A percentile compares a stretch with the other conserved stretches of the same genome.
Evolutionary conservation across 2,113 vertebrate species (phyloP).

Genomic region (Mionectes macconnelli): DNA sequence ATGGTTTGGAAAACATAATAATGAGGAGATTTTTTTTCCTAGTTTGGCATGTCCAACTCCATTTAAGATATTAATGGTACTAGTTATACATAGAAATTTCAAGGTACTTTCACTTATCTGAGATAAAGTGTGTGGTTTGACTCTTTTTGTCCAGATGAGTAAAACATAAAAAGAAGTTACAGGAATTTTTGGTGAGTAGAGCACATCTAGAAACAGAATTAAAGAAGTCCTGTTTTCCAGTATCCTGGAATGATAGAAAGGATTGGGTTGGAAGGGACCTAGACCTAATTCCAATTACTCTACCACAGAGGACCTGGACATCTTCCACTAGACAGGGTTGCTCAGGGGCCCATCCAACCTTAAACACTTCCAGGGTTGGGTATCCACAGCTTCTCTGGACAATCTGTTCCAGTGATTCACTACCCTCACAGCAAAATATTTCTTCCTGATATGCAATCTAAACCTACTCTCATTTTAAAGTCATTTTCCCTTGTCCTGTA

Average conservation of each 20-base stretch:
- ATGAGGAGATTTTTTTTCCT: background rate
- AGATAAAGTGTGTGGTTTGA: background rate
- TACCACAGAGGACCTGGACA: background rate
- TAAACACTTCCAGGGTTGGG: background rate
- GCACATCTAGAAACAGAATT: background rate
- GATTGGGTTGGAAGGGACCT: background rate
- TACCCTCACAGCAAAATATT: background rate
- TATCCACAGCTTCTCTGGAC: background rate
- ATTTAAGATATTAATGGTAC: background rate
- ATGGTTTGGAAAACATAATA: background rate
- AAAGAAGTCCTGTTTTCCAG: background rate
- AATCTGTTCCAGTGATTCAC: background rate
- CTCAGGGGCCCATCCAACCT: background rate
- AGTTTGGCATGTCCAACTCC: background rate
- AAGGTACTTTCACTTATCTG: background rate
- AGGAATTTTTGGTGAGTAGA: background rate
- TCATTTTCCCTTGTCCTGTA: background rate
- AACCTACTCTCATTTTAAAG: background rate
- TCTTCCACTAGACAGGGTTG: background rate
- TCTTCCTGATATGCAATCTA: background rate
- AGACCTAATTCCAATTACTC: background rate
- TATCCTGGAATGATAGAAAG: background rate
- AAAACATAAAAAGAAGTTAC: background rate
- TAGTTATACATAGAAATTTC: background rate
- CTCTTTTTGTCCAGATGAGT: background rate